These are phyloP conservation scores for Perca schrenkii DNA, from an alignment of 2,113 vertebrate genomes.

Conservation along the genomic window DNA sequence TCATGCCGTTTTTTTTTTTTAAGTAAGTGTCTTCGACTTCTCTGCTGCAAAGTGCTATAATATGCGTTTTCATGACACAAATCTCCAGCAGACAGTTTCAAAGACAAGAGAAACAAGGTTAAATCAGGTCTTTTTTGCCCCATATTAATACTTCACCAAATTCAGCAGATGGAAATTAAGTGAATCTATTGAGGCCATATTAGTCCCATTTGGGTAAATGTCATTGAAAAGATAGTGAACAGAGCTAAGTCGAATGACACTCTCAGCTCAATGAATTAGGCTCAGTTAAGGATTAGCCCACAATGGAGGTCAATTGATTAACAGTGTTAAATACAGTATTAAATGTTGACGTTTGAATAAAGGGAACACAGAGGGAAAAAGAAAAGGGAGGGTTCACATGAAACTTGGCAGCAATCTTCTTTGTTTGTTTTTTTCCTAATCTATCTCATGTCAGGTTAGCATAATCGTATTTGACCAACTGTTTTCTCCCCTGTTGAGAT, in stretches of 20 bases:
- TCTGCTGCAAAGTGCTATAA: conserved; percentile 5
- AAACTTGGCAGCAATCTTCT: conserved; percentile 18
- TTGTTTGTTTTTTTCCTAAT: conserved; percentile 7
- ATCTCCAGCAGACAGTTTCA: conserved; percentile 47
- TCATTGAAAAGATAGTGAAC: conserved; percentile 80
- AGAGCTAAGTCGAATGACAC: conserved; percentile 74
- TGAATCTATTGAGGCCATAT: conserved; percentile 76
- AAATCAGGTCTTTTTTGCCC: conserved; percentile 49
- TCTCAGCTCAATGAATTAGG: conserved; percentile 81
- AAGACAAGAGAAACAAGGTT: conserved; percentile 64
- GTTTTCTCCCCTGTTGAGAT: conserved; percentile 38
- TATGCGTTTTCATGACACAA: conserved; percentile 26
- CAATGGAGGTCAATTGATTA: conserved; percentile 84
- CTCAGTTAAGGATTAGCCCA: conserved; percentile 79
- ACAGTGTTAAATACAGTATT: conserved; percentile 69
- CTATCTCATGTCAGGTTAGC: conserved; percentile 54
- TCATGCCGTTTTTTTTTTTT: background rate
- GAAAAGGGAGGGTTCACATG: background rate
- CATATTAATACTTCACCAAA: conserved; percentile 69
- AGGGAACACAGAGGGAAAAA: conserved; percentile 24
- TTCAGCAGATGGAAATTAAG: conserved; percentile 81
- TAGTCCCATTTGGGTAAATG: conserved; percentile 82
- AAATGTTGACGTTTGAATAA: conserved; percentile 70
- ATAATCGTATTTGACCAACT: conserved; percentile 59
- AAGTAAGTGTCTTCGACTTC: background rate